These are phyloP conservation scores for Coendou prehensilis DNA, from an alignment of 2,797 vertebrate species.

Conservation along the genomic window DNA sequence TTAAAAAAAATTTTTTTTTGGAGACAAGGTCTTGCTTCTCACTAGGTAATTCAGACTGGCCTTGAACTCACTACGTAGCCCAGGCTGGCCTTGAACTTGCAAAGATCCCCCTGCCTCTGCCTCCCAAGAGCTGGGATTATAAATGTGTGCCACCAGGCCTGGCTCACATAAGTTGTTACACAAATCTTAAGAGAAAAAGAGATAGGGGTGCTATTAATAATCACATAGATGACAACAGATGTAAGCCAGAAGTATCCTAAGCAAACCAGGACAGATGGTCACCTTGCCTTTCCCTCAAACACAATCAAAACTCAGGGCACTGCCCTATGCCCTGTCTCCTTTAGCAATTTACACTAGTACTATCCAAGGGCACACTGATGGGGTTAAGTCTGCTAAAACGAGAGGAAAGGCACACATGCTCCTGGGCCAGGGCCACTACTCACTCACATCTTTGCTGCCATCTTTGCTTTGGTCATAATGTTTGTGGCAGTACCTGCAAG, in stretches of 20 bases:
- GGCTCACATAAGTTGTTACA: neutral
- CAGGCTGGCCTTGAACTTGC: neutral
- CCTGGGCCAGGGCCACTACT: conserved; percentile 85
- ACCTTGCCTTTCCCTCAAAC: neutral
- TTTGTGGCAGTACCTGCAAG: conserved; percentile 95
- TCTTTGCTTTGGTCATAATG: conserved; percentile 95
- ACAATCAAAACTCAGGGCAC: neutral
- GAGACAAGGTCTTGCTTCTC: neutral
- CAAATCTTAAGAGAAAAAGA: neutral
- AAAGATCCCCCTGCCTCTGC: neutral
- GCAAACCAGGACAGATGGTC: neutral
- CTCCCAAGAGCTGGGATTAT: neutral
- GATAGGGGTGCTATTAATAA: neutral
- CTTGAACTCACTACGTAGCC: neutral
- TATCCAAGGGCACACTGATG: neutral
- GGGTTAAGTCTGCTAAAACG: neutral
- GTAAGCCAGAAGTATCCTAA: neutral
- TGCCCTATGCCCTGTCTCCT: neutral
- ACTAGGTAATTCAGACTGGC: neutral
- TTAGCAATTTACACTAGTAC: neutral
- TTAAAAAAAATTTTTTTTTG: neutral
- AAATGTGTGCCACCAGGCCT: neutral
- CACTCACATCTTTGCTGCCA: conserved; percentile 97
- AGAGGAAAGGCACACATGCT: neutral
- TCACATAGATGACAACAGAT: neutral